These are phyloP conservation scores for Cerceris ruficornis DNA, from an alignment of 2,888 invertebrate genomes.

Conservation along the genomic window DNA sequence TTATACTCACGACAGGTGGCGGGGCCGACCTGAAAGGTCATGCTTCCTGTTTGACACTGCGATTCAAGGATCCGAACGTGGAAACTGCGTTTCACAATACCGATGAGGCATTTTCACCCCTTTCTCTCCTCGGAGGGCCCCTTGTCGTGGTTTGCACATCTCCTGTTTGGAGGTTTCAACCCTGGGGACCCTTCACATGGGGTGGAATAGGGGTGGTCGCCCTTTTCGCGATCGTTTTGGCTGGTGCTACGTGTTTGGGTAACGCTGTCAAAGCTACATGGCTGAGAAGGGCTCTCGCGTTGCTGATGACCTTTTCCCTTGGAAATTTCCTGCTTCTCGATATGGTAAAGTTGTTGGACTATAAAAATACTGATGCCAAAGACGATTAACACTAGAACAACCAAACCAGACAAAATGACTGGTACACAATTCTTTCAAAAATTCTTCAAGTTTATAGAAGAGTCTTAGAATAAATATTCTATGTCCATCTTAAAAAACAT, in stretches of 20 bases:
- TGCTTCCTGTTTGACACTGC: slow-evolving; percentile 85
- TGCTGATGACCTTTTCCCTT: slow-evolving; percentile 78
- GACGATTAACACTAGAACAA: too few species aligned
- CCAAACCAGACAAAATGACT: too few species aligned
- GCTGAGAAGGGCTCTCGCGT: slow-evolving; percentile 77
- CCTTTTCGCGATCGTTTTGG: slow-evolving; percentile 76
- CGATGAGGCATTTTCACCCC: slow-evolving; percentile 86
- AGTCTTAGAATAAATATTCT: too few species aligned
- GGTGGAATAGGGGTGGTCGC: slow-evolving; percentile 78
- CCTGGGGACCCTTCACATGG: slow-evolving; percentile 80
- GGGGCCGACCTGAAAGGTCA: slow-evolving; percentile 85
- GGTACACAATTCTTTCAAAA: too few species aligned
- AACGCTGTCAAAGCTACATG: slow-evolving; percentile 79
- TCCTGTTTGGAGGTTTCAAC: slow-evolving; percentile 78
- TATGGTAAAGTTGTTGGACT: slow-evolving; percentile 67
- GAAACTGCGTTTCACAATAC: slow-evolving; percentile 87
- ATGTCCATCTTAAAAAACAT: too few species aligned
- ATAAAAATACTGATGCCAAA: neutral
- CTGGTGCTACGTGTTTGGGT: slow-evolving; percentile 78
- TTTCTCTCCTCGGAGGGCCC: slow-evolving; percentile 86
- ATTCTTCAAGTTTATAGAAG: too few species aligned
- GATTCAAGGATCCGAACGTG: slow-evolving; percentile 86
- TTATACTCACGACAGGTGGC: slow-evolving; percentile 77
- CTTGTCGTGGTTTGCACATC: slow-evolving; percentile 84
- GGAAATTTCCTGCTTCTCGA: slow-evolving; percentile 77